These are phyloP conservation scores for Drymonia ruficornis DNA, from an alignment of 2,888 invertebrate genomes.

Conservation along the genomic window DNA sequence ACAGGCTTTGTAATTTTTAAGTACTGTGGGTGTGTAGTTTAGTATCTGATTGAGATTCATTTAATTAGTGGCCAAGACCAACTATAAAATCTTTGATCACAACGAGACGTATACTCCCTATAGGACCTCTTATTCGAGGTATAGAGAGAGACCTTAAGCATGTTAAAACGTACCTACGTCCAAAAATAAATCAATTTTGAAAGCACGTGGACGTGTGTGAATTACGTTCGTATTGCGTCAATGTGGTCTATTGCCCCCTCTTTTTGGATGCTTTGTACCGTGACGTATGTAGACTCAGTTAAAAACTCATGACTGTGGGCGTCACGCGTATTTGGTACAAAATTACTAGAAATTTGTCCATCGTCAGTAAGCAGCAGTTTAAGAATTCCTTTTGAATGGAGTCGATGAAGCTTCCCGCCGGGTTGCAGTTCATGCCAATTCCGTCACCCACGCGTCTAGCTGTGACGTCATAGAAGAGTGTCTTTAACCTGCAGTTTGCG, in stretches of 20 bases:
- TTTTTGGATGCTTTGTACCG: neutral
- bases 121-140: too few species aligned
- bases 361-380: neutral
- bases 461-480: conserved; percentile 15
- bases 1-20: too few species aligned
- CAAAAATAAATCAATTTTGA: neutral
- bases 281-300: conserved; percentile 3
- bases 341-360: conserved; percentile 2
- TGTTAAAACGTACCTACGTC: neutral
- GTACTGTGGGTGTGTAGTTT: too few species aligned
- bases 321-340: neutral
- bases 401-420: conserved; percentile 1
- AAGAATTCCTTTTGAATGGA: conserved; percentile 9
- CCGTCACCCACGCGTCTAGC: conserved; percentile 20
- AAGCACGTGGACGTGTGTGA: neutral
- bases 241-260: conserved; percentile 1
- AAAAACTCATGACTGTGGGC: neutral
- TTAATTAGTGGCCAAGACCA: too few species aligned
- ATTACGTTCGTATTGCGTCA: conserved; percentile 1
- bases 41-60: too few species aligned
- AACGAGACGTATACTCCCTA: too few species aligned
- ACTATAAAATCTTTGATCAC: too few species aligned
- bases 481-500: conserved; percentile 7
- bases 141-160: neutral
- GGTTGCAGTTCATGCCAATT: conserved; percentile 19